These are phyloP conservation scores for Heterohyrax brucei DNA, from an alignment of 2,797 vertebrate species.

Conservation along the genomic window DNA sequence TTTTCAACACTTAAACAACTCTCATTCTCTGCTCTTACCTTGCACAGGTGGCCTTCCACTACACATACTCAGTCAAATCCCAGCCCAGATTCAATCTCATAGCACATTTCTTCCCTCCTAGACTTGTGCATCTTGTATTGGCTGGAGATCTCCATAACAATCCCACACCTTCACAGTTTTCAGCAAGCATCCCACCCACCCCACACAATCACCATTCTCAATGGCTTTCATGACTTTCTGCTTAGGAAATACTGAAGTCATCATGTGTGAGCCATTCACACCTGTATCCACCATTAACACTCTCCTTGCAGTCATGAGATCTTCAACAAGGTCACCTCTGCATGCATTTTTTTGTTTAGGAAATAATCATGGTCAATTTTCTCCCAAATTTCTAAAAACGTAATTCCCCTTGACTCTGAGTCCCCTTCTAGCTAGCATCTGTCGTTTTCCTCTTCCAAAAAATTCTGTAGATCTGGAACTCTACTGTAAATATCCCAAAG, in stretches of 20 bases:
- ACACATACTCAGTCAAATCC: not conserved
- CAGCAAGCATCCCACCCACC: not conserved
- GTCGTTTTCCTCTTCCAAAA: not conserved
- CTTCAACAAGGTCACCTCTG: not conserved
- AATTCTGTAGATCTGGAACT: not conserved
- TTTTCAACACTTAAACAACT: not conserved
- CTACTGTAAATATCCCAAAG: not conserved
- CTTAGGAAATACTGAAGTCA: not conserved
- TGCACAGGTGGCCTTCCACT: not conserved
- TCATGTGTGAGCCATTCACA: not conserved
- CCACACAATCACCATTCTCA: not conserved
- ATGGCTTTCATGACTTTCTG: not conserved
- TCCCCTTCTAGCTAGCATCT: not conserved
- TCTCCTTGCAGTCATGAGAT: not conserved
- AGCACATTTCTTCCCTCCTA: not conserved
- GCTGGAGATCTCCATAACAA: not conserved
- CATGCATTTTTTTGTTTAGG: not conserved
- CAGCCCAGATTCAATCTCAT: not conserved
- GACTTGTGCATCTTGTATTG: not conserved
- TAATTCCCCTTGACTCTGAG: not conserved
- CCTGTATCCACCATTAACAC: no score
- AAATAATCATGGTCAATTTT: not conserved
- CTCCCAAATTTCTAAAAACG: not conserved
- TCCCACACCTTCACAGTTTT: not conserved
- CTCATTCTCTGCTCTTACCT: not conserved